These are phyloP conservation scores for Helicolenus hilgendorfi DNA, from an alignment of 2,797 vertebrate genomes.

Conservation along the genomic window DNA sequence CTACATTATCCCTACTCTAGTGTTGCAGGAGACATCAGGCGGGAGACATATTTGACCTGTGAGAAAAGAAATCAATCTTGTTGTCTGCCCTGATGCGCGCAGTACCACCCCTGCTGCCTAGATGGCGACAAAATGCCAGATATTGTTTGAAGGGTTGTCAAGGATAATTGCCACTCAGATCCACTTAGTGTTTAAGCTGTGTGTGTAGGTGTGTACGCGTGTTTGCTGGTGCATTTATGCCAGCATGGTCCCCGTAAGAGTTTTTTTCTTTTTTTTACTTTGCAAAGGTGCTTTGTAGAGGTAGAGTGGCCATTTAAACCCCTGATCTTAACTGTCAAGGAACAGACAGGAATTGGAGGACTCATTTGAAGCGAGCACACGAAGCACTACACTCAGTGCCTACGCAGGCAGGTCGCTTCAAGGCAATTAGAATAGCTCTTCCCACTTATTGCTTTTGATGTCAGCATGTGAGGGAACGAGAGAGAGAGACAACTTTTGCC, in stretches of 20 bases:
- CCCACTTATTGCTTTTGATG: constrained; percentile 80
- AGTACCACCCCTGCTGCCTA: constrained; percentile 78
- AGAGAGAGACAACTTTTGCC: constrained; percentile 54
- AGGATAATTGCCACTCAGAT: constrained; percentile 55
- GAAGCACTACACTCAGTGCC: constrained; percentile 57
- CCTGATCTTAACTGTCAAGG: constrained; percentile 69
- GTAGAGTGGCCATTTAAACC: constrained; percentile 69
- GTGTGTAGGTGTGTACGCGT: not conserved
- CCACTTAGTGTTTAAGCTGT: constrained; percentile 31
- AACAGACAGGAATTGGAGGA: constrained; percentile 53
- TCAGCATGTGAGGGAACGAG: constrained; percentile 62
- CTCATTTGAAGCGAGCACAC: constrained; percentile 61
- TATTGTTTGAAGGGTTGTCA: constrained; percentile 54
- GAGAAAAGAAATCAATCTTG: constrained; percentile 59
- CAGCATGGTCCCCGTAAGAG: not conserved
- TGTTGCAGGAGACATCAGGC: not conserved
- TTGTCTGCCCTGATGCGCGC: constrained; percentile 13
- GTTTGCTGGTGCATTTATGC: constrained; percentile 3
- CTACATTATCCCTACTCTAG: not conserved
- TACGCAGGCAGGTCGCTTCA: constrained; percentile 66
- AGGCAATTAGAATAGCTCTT: constrained; percentile 81
- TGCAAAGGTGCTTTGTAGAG: constrained; percentile 58
- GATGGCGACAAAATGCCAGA: constrained; percentile 87
- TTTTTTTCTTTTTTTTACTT: constrained; percentile 51
- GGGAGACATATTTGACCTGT: constrained; percentile 14